Conservation (phyloP, 37 sponge, comb jelly and placozoan species). For the Crambe crambe region DNA sequence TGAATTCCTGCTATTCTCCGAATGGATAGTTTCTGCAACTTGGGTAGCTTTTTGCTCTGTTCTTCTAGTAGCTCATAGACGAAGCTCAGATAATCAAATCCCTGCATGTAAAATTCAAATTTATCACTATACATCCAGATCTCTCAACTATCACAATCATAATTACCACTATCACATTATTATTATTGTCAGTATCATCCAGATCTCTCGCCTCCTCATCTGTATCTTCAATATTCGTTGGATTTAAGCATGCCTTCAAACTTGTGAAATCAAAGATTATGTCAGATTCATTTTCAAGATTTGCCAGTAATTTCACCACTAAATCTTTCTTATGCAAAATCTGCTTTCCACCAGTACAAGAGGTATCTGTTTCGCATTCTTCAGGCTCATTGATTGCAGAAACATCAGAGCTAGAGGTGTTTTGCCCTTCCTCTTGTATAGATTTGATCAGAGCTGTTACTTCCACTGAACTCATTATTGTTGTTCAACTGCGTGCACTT, state of each 20-base stretch:
- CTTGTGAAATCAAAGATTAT: slow-evolving; percentile 47
- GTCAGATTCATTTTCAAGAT: slow-evolving; percentile 14
- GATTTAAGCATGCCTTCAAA: slow-evolving; percentile 53
- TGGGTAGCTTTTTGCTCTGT: background rate
- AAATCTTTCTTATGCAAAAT: background rate
- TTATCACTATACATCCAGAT: background rate
- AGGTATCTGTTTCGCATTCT: background rate
- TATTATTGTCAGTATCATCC: background rate
- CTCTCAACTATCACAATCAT: background rate
- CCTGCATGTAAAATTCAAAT: background rate
- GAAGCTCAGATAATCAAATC: slow-evolving; percentile 47
- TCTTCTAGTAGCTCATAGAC: slow-evolving; percentile 17
- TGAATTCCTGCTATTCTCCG: background rate
- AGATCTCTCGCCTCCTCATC: background rate
- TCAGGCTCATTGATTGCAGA: too few species aligned
- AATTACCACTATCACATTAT: background rate
- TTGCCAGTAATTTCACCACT: background rate
- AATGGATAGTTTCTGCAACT: slow-evolving; percentile 2
- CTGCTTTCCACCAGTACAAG: background rate
- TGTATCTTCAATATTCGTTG: background rate
- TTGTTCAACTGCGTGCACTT: background rate
- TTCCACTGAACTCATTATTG: background rate
- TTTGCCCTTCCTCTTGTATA: background rate
- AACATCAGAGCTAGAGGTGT: background rate
- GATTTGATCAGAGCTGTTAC: too few species aligned